Evolutionary conservation across 2,797 vertebrate genomes (phyloP).

Genomic region (Spizella passerina): DNA sequence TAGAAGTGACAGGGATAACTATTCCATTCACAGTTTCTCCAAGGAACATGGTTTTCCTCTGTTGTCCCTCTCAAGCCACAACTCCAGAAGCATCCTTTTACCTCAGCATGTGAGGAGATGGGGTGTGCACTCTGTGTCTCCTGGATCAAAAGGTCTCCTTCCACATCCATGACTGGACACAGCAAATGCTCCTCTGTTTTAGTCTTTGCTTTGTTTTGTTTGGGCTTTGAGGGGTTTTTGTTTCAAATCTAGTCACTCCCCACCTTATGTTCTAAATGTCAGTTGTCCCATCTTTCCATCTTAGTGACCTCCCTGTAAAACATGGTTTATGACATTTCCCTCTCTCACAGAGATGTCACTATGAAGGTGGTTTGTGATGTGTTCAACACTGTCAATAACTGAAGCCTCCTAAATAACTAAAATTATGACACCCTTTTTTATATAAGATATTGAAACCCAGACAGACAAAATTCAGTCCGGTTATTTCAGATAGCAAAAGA

Average conservation of each 20-base stretch:
- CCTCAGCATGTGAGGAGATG: not conserved
- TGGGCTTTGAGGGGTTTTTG: not conserved
- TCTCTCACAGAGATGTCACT: not conserved
- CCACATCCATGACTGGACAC: not conserved
- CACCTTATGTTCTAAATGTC: not conserved
- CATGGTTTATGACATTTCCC: not conserved
- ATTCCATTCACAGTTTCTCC: not conserved
- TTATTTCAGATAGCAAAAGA: not conserved
- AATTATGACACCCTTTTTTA: not conserved
- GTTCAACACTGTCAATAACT: not conserved
- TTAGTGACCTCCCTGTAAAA: not conserved
- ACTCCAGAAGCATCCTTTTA: not conserved
- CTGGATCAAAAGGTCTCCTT: not conserved
- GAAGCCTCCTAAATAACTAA: not conserved
- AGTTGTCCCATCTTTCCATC: not conserved
- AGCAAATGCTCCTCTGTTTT: not conserved
- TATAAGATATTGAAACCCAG: not conserved
- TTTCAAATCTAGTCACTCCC: not conserved
- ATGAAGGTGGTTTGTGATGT: not conserved
- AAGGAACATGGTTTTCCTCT: not conserved
- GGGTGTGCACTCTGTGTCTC: not conserved
- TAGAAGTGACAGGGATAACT: not conserved
- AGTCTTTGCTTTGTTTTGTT: not conserved
- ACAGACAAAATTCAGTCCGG: not conserved
- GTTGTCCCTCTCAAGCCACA: not conserved